A percentile compares a stretch with the other conserved stretches of the same genome.
Evolutionary conservation across 2,888 invertebrate species (phyloP).

Genomic region (Chymomyza amoena): DNA sequence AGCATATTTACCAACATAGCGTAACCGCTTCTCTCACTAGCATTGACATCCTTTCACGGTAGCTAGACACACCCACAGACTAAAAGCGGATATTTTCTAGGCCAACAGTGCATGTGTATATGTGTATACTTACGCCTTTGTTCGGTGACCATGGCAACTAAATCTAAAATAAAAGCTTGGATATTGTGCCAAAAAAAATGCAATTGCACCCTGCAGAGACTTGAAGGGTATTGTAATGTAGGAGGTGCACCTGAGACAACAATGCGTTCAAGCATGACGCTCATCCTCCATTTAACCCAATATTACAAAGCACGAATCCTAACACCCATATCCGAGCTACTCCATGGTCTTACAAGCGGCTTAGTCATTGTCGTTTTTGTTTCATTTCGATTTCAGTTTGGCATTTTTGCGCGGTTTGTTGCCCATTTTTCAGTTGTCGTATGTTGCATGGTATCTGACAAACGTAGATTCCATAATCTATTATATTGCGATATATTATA

Average conservation of each 20-base stretch:
- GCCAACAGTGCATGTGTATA: neutral
- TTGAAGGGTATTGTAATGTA: slow-evolving; percentile 79
- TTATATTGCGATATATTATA: no score
- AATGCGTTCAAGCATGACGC: slow-evolving; percentile 54
- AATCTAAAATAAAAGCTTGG: slow-evolving; percentile 79
- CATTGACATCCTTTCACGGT: slow-evolving; percentile 61
- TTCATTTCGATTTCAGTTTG: slow-evolving; percentile 19
- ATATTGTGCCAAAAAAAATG: slow-evolving; percentile 78
- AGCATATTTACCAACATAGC: slow-evolving; percentile 37
- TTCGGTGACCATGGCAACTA: slow-evolving; percentile 78
- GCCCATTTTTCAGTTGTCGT: slow-evolving; percentile 54
- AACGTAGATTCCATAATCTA: slow-evolving; percentile 58
- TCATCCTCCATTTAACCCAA: no score
- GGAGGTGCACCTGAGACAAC: slow-evolving; percentile 79
- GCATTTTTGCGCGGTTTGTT: slow-evolving; percentile 33
- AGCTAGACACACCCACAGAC: slow-evolving; percentile 19
- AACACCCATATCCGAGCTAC: slow-evolving; percentile 27
- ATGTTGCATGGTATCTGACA: slow-evolving; percentile 59
- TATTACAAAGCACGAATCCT: no score
- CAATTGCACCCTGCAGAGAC: slow-evolving; percentile 76
- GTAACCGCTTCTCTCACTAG: slow-evolving; percentile 63
- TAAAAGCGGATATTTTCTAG: no score
- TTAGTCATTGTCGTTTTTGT: slow-evolving; percentile 27
- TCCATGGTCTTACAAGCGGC: slow-evolving; percentile 44
- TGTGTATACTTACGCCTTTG: slow-evolving; percentile 78